phyloP scores from a whole-genome alignment of 2,113 vertebrate species.

The Odocoileus hemionus region DNA sequence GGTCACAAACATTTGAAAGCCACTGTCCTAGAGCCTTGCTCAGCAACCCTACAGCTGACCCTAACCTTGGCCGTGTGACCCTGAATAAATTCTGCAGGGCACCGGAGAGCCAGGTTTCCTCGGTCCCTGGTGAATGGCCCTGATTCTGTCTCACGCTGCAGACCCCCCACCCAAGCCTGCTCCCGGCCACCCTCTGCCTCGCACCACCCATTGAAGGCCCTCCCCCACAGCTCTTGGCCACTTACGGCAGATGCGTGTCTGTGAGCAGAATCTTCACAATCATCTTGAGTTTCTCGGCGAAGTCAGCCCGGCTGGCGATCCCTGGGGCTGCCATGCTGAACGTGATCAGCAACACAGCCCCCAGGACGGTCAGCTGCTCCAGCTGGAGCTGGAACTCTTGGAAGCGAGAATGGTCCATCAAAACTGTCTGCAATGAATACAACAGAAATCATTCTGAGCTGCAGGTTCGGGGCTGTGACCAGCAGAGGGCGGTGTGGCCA shows the following conservation, averaged over 20 bases:
- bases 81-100: not conserved
- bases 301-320: constrained; percentile 83
- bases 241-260: constrained; percentile 90
- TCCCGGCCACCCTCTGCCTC: not conserved
- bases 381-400: constrained; percentile 90
- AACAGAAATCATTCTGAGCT: not conserved
- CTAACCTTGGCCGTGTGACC: no score
- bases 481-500: constrained; percentile 22
- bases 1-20: not conserved
- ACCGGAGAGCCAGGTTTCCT: not conserved
- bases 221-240: not conserved
- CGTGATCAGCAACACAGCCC: constrained; percentile 89
- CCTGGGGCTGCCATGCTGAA: constrained; percentile 87
- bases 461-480: not conserved
- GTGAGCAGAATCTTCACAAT: constrained; percentile 85
- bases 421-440: constrained; percentile 82
- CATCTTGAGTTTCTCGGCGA: constrained; percentile 89
- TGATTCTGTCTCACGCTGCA: not conserved
- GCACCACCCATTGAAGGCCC: not conserved
- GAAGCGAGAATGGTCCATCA: constrained; percentile 95
- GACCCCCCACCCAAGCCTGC: not conserved
- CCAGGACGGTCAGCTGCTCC: constrained; percentile 84
- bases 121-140: not conserved
- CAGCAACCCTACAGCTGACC: not conserved
- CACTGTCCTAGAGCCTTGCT: not conserved